Evolutionary conservation across 2,888 invertebrate genomes (phyloP), one percentile per base, ranked within the genome.

Genomic region (Hemithea aestivaria): DNA sequence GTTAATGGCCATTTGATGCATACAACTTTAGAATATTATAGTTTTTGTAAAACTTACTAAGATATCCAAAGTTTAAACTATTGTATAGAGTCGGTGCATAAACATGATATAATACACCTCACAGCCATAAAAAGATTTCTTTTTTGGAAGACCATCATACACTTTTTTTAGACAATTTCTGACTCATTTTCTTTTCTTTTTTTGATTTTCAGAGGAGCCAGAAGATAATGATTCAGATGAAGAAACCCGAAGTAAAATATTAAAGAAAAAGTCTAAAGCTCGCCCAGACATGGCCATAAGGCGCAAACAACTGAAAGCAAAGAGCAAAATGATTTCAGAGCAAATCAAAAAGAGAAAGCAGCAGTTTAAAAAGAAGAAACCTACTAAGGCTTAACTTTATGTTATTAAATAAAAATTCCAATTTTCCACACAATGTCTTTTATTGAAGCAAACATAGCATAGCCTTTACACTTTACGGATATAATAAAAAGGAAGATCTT

Each of bases 311-410:
- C 70, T 87, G 1, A 85, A 79, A 54, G 82, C 80, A 2, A 84
- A 85, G 48, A 81, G 78, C 53, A 87, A 87, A 55, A 65, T 73
- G 1, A 85, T 85, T 40, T 83, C 84, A 9, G 80, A 80, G 45
- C 79, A 87, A 60, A 87, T 87, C 9, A 87, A 85, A 45, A 85
- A 84, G 49, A 71, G 81, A 40, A 85, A 81, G 58, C 78, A 81
- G 58, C 78, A 74, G 31, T 64, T 80, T 20, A 78, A 76, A 51
- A 83, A 79, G 59, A 81, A 77, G 51, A 80, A 73, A 45, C 62
- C 68, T 35, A 52, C 56, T 21, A 79, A 78, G 58, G 65, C 56
- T 36, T 65, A 56, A 60, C 3, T 8, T 23, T 32, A 20, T 27
- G 1, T n/a, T 10, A 35, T 45, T 20, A 35, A 45, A 47, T 61